A percentile compares a stretch with the other conserved stretches of the same genome.
These are phyloP conservation scores for Siphamia tubifer DNA, from an alignment of 2,113 vertebrate genomes.

Conservation along the genomic window DNA sequence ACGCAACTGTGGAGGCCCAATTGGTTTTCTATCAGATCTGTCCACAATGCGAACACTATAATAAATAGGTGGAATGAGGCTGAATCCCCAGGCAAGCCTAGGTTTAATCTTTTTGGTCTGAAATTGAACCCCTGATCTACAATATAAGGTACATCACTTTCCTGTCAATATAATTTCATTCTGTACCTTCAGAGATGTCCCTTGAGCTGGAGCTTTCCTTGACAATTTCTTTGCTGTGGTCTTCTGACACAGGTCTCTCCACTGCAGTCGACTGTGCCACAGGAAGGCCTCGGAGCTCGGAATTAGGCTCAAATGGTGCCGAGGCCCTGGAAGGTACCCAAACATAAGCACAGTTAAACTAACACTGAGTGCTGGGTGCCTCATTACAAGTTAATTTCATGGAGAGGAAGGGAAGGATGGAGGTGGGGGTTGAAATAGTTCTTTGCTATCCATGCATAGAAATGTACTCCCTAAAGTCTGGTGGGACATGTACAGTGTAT, in stretches of 20 bases:
- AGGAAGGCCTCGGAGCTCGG: slow-evolving; percentile 15
- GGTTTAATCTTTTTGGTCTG: slow-evolving; percentile 47
- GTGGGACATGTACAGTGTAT: slow-evolving; percentile 1
- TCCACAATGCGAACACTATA: slow-evolving; percentile 29
- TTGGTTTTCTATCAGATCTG: slow-evolving; percentile 52
- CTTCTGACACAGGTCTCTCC: slow-evolving; percentile 7
- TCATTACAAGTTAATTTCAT: slow-evolving; percentile 51
- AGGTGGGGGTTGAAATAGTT: slow-evolving; percentile 40
- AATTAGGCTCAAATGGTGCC: slow-evolving; percentile 20
- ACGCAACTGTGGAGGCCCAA: slow-evolving; percentile 33
- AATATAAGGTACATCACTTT: slow-evolving; percentile 35
- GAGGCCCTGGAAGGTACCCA: slow-evolving; percentile 55
- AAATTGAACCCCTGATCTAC: slow-evolving; percentile 46
- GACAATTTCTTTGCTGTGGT: slow-evolving; percentile 2
- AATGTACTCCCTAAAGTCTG: slow-evolving; percentile 40
- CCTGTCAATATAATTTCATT: slow-evolving; percentile 39
- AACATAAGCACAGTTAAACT: slow-evolving; percentile 50
- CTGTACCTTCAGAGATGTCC: slow-evolving; percentile 68
- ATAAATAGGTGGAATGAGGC: slow-evolving; percentile 38
- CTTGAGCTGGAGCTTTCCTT: slow-evolving; percentile 21
- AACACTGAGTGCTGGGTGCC: slow-evolving; percentile 16
- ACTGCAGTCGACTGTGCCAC: neutral
- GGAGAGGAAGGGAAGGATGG: slow-evolving; percentile 50
- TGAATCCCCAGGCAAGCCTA: slow-evolving; percentile 44
- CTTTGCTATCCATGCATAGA: slow-evolving; percentile 22